phyloP scores from a whole-genome alignment of 2,888 invertebrate species.

The Drosophila dives region DNA sequence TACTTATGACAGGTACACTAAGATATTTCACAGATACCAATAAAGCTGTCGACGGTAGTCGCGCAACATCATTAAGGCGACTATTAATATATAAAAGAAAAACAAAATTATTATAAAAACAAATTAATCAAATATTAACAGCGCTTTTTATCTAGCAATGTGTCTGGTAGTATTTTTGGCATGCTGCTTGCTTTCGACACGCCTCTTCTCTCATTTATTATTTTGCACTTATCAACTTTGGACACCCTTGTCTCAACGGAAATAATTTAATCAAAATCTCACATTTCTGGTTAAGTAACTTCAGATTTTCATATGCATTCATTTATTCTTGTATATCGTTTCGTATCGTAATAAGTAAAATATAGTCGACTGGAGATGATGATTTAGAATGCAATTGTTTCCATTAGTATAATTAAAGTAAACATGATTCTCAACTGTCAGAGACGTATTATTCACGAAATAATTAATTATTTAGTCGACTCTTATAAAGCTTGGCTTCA shows the following conservation, averaged over 20 bases:
- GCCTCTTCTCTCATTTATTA: neutral
- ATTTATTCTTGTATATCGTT: neutral
- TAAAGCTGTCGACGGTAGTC: neutral
- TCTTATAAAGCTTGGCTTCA: neutral
- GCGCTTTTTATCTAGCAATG: neutral
- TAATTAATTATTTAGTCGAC: neutral
- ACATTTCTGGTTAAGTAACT: neutral
- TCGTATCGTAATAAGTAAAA: neutral
- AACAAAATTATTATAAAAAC: too few relatives aligned
- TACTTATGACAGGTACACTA: neutral
- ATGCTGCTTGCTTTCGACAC: neutral
- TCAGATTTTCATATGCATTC: neutral
- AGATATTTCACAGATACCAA: neutral
- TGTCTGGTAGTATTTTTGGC: neutral
- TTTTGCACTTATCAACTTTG: neutral
- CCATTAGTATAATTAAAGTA: neutral
- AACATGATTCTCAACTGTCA: neutral
- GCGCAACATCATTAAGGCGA: neutral
- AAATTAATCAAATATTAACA: neutral
- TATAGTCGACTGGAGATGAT: neutral
- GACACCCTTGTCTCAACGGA: neutral
- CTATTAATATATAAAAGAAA: neutral
- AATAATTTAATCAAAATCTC: neutral
- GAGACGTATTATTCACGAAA: neutral
- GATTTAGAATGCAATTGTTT: neutral